A percentile compares a stretch with the other conserved stretches of the same genome.
Evolutionary conservation across 2,113 vertebrate genomes (phyloP).

Genomic region (Podiceps cristatus): DNA sequence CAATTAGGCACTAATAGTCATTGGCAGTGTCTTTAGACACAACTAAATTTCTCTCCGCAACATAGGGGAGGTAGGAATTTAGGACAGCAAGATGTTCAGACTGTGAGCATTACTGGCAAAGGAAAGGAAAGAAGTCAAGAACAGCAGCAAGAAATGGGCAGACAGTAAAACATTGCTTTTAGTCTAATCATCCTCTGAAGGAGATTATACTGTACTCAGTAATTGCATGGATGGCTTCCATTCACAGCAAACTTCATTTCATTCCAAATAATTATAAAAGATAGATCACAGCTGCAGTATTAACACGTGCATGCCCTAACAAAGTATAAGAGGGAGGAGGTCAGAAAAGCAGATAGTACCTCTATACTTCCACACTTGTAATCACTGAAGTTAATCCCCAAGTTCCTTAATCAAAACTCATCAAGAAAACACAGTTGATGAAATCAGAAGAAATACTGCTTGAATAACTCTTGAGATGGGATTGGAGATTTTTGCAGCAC

Average conservation of each 20-base stretch:
- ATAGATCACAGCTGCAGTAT: neutral
- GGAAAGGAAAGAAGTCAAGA: neutral
- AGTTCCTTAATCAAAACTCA: conserved; percentile 1
- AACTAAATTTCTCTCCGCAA: neutral
- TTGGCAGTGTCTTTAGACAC: rapidly evolving
- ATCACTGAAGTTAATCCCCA: neutral
- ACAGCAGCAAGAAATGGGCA: neutral
- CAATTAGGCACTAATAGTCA: neutral
- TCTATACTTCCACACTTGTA: neutral
- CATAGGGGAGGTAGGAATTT: rapidly evolving
- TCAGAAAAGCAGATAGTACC: neutral
- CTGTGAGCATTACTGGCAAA: neutral
- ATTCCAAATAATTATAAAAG: neutral
- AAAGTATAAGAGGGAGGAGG: neutral
- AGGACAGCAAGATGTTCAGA: neutral
- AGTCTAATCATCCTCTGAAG: neutral
- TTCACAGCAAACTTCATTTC: neutral
- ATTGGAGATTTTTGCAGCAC: neutral
- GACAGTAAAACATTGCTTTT: neutral
- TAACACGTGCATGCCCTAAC: neutral
- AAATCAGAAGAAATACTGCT: neutral
- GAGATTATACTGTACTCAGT: neutral
- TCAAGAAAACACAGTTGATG: neutral
- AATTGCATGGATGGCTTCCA: neutral
- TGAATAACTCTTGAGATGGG: neutral